phyloP scores from a whole-genome alignment of 2,888 invertebrate genomes.

The Cyaniris semiargus region DNA sequence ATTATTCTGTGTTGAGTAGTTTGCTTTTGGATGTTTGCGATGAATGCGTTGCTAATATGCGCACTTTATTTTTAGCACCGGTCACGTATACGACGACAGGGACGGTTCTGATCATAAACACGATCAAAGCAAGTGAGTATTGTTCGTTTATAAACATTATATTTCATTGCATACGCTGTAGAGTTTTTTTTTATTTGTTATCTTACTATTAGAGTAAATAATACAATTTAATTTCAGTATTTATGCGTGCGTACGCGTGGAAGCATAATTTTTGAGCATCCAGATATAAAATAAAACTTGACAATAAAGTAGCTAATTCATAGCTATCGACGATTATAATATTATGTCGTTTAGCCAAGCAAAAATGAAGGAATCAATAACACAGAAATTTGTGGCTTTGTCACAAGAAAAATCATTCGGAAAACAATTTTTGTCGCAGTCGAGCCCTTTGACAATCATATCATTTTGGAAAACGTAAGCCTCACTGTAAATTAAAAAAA shows the following conservation, averaged over 20 bases:
- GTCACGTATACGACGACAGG: conserved; percentile 73
- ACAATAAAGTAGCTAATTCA: background rate
- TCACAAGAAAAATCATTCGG: background rate
- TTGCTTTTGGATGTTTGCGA: conserved; percentile 39
- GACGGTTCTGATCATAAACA: conserved; percentile 77
- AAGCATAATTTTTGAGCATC: background rate
- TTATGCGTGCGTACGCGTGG: background rate
- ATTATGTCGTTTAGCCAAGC: no score
- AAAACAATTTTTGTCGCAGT: background rate
- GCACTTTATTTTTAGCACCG: conserved; percentile 62
- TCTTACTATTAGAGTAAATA: background rate
- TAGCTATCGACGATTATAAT: background rate
- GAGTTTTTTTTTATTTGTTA: background rate
- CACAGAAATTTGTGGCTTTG: no score
- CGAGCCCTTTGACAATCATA: background rate
- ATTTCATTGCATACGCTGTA: conserved; percentile 15
- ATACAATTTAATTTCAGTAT: background rate
- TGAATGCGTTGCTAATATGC: conserved; percentile 34
- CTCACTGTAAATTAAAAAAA: background rate
- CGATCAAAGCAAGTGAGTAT: conserved; percentile 77
- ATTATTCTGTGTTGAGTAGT: conserved; percentile 45
- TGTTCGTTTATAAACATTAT: conserved; percentile 24
- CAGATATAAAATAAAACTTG: background rate
- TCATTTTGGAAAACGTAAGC: background rate
- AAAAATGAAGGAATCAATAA: no score